A percentile compares a stretch with the other conserved stretches of the same genome.
These are phyloP conservation scores for Acanthosoma haemorrhoidale DNA, from an alignment of 2,888 invertebrate genomes.

Conservation along the genomic window DNA sequence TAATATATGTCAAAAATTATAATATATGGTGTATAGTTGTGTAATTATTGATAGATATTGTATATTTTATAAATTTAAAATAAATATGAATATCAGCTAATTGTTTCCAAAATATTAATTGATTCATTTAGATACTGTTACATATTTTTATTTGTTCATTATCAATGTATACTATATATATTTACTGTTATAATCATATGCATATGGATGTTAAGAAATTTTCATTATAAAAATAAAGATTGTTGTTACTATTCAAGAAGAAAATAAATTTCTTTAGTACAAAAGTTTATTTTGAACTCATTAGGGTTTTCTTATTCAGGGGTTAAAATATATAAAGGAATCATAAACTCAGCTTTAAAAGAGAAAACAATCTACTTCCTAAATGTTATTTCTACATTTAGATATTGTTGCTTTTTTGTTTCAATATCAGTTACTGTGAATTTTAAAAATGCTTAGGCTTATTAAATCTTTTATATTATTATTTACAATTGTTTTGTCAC, in stretches of 20 bases:
- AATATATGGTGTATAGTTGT: constrained; percentile 28
- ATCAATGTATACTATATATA: constrained; percentile 17
- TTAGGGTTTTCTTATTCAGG: too few relatives aligned
- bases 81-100: constrained; percentile 23
- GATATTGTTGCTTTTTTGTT: too few relatives aligned
- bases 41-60: constrained; percentile 28
- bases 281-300: not conserved
- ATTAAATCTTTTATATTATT: too few relatives aligned
- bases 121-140: constrained; percentile 17
- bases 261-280: constrained; percentile 17
- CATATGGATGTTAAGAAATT: constrained; percentile 15
- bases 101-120: not conserved
- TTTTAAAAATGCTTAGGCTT: too few relatives aligned
- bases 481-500: too few relatives aligned
- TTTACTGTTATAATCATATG: constrained; percentile 25
- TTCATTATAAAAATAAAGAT: constrained; percentile 16
- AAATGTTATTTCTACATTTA: too few relatives aligned
- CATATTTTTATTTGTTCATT: constrained; percentile 16
- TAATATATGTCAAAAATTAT: constrained; percentile 18
- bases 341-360: too few relatives aligned
- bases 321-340: too few relatives aligned
- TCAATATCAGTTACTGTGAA: too few relatives aligned
- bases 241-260: constrained; percentile 13
- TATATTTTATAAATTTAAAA: constrained; percentile 27
- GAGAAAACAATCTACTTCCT: too few relatives aligned